Conservation (phyloP, 2,113 vertebrate genomes). For the Spea multiplicata region DNA sequence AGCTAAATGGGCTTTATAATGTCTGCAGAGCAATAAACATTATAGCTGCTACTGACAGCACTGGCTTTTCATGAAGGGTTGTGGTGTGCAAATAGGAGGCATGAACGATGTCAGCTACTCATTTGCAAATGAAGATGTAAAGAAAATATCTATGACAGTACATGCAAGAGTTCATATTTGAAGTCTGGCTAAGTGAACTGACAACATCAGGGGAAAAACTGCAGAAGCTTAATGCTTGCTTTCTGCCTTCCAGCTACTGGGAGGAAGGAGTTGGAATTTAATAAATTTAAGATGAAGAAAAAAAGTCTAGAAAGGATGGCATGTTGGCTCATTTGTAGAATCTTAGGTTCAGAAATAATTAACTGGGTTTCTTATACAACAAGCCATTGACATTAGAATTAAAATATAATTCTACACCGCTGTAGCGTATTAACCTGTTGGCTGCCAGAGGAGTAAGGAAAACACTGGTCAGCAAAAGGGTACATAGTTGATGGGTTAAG, state of each 20-base stretch:
- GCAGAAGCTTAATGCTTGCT: conserved; percentile 78
- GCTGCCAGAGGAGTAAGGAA: background rate
- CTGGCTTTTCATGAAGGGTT: conserved; percentile 66
- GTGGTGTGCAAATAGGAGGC: conserved; percentile 68
- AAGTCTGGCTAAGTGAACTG: conserved; percentile 78
- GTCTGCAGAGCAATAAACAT: conserved; percentile 71
- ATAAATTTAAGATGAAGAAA: conserved; percentile 82
- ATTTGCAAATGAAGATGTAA: conserved; percentile 92
- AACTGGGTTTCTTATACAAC: conserved; percentile 73
- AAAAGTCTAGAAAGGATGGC: conserved; percentile 58
- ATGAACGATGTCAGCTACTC: conserved; percentile 74
- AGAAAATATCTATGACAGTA: conserved; percentile 79
- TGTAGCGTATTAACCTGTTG: background rate
- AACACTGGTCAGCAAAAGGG: background rate
- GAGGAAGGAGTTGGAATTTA: conserved; percentile 67
- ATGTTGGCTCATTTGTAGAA: conserved; percentile 63
- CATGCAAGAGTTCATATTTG: conserved; percentile 81
- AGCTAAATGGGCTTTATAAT: conserved; percentile 66
- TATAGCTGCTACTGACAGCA: conserved; percentile 68
- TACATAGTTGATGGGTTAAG: conserved; percentile 66
- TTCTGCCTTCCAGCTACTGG: conserved; percentile 79
- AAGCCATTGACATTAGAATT: conserved; percentile 73
- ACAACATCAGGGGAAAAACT: conserved; percentile 70
- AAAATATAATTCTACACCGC: conserved; percentile 65
- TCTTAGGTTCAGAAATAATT: conserved; percentile 75